Base-by-base conservation (phyloP, 2,113 vertebrate species). In the Capreolus pygargus region DNA sequence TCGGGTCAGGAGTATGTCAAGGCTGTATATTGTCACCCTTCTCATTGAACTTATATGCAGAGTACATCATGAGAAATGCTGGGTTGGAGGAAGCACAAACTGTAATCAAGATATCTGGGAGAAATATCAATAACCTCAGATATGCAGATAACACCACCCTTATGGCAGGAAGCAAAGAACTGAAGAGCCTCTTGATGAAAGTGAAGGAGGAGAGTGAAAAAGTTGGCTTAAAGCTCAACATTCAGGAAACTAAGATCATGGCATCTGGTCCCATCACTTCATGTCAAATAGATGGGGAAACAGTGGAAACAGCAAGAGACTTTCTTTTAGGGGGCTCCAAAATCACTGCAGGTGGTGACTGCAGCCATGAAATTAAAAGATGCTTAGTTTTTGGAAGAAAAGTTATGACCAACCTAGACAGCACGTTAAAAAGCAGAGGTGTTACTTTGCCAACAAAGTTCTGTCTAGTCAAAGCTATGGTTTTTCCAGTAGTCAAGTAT, bases 91-190 rank as follows among this genome's bases (percentile, higher is more conserved):
- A 67, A 67, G 16, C 64, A n/a, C 8, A 67, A 67, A 8, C 16
- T 67, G 2, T 8, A 36, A n/a, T 67, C 33, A 67, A 36, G 33
- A 36, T 67, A 2, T 0, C 64, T 0, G 3, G 8, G 64, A n/a
- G 4, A 67, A n/a, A 67, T 21, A 67, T 36, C 30, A 67, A 2
- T 67, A 36, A 36, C 33, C 16, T 67, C 64, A 10, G 33, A 67
- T 19, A 19, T 5, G 7, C 16, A 19, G 61, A 67, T 36, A 1
- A 67, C 33, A 67, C 16, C 64, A 67, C 17, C 64, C 16, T 36
- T 67, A 67, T 10, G 64, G 64, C 64, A 67, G 64, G n/a, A 21
- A 67, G 33, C 0, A 4, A n/a, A n/a, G 15, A 67, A 19, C 64
- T 67, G 7, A 67, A 67, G 7, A 67, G 33, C 33, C 64, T 67